Base-by-base conservation (phyloP, 2,113 vertebrate species). In the Lagopus leucura region DNA sequence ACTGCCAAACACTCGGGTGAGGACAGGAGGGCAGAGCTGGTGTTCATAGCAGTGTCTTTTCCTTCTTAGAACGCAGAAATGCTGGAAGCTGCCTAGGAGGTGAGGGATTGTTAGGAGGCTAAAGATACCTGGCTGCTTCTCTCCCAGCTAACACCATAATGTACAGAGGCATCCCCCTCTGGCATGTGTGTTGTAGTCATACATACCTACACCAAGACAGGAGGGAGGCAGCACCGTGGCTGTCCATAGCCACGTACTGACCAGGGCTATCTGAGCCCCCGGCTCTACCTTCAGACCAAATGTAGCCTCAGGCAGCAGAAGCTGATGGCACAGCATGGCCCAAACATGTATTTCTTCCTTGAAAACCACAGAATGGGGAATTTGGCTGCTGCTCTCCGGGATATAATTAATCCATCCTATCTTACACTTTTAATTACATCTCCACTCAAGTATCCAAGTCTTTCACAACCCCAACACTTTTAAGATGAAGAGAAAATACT, bases 341-440 rank as follows among this genome's bases (percentile, higher is more conserved):
- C 82, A 86, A 93, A 90, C 3, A 5, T 48, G 32, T 91, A 83
- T 81, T 94, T 95, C 80, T 95, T 88, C 92, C 80, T 93, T 86
- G 81, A 82, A 92, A 93, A 93, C 91, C 57, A 76, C 4, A 61
- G 86, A 90, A 54, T 17, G 32, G 82, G 73, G 18, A 42, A 47
- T 84, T 95, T 92, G 95, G 76, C 92, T 94, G 89, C 57, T 83
- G 43, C 83, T 90, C 75, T 79, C 79, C 76, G 32, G 57, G 32
- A 70, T 81, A 21, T 91, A 94, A 91, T 94, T 86, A 95, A 94
- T 90, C 40, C 82, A 76, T 54, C 16, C 80, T 66, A 82, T 81
- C 48, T 86, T 79, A 34, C 58, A 75, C 83, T 96, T 97, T 90
- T 94, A 93, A 88, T 91, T 97, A 92, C 85, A 58, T 86, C 61